phyloP scores from a whole-genome alignment of 2,113 vertebrate genomes.

The Hepsetus odoe region DNA sequence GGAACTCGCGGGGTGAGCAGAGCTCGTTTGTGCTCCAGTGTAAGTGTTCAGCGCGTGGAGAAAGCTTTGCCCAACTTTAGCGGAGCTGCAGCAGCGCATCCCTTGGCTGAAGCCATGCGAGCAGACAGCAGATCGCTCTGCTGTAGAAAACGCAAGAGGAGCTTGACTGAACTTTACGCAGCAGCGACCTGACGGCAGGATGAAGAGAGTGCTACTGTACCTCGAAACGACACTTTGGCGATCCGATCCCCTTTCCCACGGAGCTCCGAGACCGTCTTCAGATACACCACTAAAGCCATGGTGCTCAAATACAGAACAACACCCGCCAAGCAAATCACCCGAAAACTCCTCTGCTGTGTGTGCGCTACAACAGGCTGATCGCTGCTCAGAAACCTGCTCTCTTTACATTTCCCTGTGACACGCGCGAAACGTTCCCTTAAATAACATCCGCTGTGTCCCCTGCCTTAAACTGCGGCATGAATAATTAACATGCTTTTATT shows the following conservation, averaged over 20 bases:
- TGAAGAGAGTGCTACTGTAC: constrained; percentile 66
- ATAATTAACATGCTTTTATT: constrained; percentile 67
- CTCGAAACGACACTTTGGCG: constrained; percentile 91
- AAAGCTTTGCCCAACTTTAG: constrained; percentile 53
- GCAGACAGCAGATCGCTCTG: no score
- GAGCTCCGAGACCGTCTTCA: constrained; percentile 83
- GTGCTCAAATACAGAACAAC: constrained; percentile 35
- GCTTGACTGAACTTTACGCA: neutral
- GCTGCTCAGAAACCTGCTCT: constrained; percentile 44
- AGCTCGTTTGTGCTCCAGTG: neutral
- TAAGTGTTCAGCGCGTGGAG: neutral
- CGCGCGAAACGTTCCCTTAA: constrained; percentile 34
- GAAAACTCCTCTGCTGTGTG: constrained; percentile 2
- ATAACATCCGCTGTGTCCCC: constrained; percentile 34
- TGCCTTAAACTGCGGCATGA: constrained; percentile 37
- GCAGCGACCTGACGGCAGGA: neutral
- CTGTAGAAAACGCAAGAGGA: neutral
- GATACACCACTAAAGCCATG: constrained; percentile 86
- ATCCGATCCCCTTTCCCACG: constrained; percentile 84
- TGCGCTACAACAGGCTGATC: neutral
- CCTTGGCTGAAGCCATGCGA: neutral
- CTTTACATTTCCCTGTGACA: constrained; percentile 29
- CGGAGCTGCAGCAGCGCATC: neutral
- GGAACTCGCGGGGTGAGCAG: neutral
- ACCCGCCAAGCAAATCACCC: neutral